phyloP scores from a whole-genome alignment of 92 coral and sea anemone species.

The Montipora capitata region DNA sequence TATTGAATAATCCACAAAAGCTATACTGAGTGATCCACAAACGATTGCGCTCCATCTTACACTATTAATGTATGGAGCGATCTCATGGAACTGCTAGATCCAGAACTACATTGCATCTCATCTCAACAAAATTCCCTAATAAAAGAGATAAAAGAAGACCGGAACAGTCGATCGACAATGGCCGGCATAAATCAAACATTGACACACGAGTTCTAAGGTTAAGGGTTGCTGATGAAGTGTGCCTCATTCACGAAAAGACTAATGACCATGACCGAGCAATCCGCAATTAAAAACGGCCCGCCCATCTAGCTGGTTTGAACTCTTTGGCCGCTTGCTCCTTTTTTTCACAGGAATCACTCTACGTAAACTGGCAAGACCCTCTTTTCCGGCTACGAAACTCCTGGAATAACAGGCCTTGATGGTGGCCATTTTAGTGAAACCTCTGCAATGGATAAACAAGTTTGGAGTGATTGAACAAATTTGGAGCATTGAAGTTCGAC shows the following conservation, averaged over 20 bases:
- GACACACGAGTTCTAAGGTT: neutral
- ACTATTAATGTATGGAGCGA: neutral
- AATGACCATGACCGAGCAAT: neutral
- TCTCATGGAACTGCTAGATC: neutral
- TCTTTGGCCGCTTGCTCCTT: too few species aligned
- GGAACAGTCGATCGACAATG: slow-evolving; percentile 1
- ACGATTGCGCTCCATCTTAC: neutral
- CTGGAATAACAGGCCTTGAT: too few species aligned
- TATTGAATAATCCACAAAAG: neutral
- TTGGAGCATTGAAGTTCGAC: too few species aligned
- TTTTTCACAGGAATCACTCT: too few species aligned
- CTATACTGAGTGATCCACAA: slow-evolving; percentile 18
- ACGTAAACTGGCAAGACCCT: too few species aligned
- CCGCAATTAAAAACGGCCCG: too few species aligned
- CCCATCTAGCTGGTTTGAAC: too few species aligned
- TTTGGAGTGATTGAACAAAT: too few species aligned
- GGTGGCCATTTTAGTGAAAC: too few species aligned
- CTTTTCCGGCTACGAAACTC: too few species aligned
- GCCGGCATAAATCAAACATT: neutral
- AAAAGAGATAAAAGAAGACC: neutral
- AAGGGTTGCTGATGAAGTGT: neutral
- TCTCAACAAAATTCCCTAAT: neutral
- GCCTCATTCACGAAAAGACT: neutral
- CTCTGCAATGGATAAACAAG: too few species aligned
- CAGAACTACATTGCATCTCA: neutral